Evolutionary conservation across 2,113 vertebrate genomes (phyloP).

Genomic region (Gadus chalcogrammus): DNA sequence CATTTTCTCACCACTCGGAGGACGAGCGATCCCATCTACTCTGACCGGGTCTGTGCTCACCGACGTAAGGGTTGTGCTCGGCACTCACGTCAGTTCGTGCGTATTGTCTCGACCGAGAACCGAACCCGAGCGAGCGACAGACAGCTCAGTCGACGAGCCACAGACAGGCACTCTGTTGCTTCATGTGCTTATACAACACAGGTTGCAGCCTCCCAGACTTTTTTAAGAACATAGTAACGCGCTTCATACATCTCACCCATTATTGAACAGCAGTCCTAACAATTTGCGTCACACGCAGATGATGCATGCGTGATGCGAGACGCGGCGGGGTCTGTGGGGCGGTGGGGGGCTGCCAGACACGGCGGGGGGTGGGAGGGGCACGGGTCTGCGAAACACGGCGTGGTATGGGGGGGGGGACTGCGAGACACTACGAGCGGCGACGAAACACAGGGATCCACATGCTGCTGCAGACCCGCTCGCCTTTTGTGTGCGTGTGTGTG

Average conservation of each 20-base stretch:
- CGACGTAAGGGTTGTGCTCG: slow-evolving; percentile 32
- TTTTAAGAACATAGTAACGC: slow-evolving; percentile 55
- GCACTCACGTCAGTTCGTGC: slow-evolving; percentile 50
- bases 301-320: not conserved
- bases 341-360: too few relatives aligned
- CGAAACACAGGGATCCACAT: too few relatives aligned
- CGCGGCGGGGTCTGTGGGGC: too few relatives aligned
- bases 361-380: too few relatives aligned
- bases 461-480: too few relatives aligned
- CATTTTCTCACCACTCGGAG: slow-evolving; percentile 62
- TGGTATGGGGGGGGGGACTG: too few relatives aligned
- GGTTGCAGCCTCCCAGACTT: not conserved
- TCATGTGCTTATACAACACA: not conserved
- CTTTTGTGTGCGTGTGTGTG: too few relatives aligned
- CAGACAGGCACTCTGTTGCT: not conserved
- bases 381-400: too few relatives aligned
- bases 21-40: slow-evolving; percentile 64
- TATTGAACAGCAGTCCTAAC: not conserved
- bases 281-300: too few relatives aligned
- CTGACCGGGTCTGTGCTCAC: slow-evolving; percentile 34
- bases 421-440: too few relatives aligned
- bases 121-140: not conserved
- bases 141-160: slow-evolving; percentile 2
- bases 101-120: slow-evolving; percentile 40
- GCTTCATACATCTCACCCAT: slow-evolving; percentile 1